Evolutionary conservation across 2,888 invertebrate genomes (phyloP).

Genomic region (Macrosiphum euphorbiae): DNA sequence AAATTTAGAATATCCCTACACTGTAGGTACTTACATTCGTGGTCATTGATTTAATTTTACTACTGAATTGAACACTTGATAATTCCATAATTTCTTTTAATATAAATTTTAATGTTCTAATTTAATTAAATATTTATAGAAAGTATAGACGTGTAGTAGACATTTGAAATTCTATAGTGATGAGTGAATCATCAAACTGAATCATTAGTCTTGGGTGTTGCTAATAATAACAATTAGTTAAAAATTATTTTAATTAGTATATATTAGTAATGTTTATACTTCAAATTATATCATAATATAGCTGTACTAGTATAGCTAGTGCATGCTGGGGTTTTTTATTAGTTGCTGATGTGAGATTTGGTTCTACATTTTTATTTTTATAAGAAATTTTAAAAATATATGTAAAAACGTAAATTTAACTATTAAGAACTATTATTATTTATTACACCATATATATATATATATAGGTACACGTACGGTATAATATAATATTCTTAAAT

Average conservation of each 20-base stretch:
- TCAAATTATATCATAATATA: background rate
- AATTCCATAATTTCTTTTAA: constrained; percentile 39
- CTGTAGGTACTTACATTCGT: background rate
- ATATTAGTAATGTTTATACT: background rate
- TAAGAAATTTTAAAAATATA: background rate
- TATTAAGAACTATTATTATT: background rate
- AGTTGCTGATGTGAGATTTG: background rate
- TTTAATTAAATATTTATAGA: constrained; percentile 37
- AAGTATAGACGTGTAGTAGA: constrained; percentile 10
- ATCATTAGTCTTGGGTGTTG: background rate
- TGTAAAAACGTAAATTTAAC: background rate
- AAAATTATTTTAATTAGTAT: background rate
- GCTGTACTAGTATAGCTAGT: background rate
- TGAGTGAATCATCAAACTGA: background rate
- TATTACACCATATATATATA: background rate
- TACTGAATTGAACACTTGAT: constrained; percentile 42
- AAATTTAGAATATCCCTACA: too few species aligned
- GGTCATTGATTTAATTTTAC: background rate
- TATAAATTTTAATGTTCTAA: constrained; percentile 54
- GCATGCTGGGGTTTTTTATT: background rate
- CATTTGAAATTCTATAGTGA: background rate
- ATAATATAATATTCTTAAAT: background rate
- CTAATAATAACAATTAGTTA: background rate
- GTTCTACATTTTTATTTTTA: background rate
- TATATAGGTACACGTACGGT: background rate